Evolutionary conservation across 2,888 invertebrate genomes (phyloP), one percentile per base, ranked within the genome.

Genomic region (Blastobasis adustella): DNA sequence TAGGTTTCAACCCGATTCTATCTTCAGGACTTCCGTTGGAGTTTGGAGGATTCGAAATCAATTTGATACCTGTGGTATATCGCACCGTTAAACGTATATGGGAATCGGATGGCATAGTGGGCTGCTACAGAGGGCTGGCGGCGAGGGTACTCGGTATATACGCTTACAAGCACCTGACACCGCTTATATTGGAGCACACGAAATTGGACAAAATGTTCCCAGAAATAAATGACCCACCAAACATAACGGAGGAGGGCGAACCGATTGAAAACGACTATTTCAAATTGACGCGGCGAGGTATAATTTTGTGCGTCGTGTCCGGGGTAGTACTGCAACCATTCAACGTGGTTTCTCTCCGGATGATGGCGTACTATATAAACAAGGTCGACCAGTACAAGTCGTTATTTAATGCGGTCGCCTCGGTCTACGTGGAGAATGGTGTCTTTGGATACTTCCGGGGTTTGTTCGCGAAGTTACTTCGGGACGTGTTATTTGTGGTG

Each of bases 361-460:
- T 94, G 88, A 95, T 97, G 92, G 95, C 96, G 4, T 95, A 96
- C 69, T 95, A 96, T 84, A 91, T 97, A 55, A 96, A 96, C 4
- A 90, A 93, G 57, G 96, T 97, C 86, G 90, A 90, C 9, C 89
- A 92, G 69, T 96, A 95, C 73, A 93, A 92, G 58, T 91, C 92
- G 10, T 68, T 95, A 47, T 84, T 93, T 60, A 88, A 91, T 53
- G 93, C 95, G 0, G 77, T 96, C 54, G 74, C 76, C 46, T 93
- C 94, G 71, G 93, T 97, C 51, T 96, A 94, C 72, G 85, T 79
- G 57, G 93, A 93, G 62, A 94, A 96, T 71, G 97, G 97, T 39
- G 79, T 96, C 38, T 61, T 81, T 36, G 97, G 97, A 50, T 94
- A 93, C 76, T 95, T 92, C 76, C 90, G 93, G 57, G 97, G 97